Evolutionary conservation across 2,888 invertebrate genomes (phyloP).

Genomic region (Cosmorhoe ocellata): DNA sequence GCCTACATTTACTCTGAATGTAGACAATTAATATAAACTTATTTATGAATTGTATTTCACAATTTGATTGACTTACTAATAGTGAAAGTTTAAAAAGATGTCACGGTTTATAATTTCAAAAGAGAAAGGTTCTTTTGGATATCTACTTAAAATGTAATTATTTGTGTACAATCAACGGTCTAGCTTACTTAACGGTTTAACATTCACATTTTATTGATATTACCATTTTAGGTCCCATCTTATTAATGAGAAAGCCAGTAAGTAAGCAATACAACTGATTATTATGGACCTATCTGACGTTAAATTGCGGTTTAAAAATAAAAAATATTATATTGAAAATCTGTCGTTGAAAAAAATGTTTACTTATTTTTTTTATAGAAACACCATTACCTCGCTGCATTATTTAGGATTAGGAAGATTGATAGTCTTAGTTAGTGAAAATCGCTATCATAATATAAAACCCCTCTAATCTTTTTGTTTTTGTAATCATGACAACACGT

Average conservation of each 20-base stretch:
- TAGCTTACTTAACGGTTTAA: conserved; percentile 28
- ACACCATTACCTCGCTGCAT: no score
- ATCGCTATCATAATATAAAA: no score
- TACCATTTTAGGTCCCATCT: conserved; percentile 19
- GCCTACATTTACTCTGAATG: conserved; percentile 46
- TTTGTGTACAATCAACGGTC: conserved; percentile 41
- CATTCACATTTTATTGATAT: conserved; percentile 33
- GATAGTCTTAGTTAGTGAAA: no score
- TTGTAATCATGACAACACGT: no score
- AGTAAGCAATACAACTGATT: conserved; percentile 3
- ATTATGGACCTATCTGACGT: no score
- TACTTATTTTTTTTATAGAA: no score
- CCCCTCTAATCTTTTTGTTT: no score
- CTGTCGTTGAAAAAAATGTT: no score
- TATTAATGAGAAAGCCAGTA: conserved; percentile 26
- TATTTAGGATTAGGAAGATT: no score
- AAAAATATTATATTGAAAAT: no score
- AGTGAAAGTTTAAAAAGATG: conserved; percentile 71
- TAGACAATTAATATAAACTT: conserved; percentile 64
- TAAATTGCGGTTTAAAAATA: no score
- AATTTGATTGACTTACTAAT: conserved; percentile 70
- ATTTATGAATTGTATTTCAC: conserved; percentile 61
- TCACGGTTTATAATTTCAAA: conserved; percentile 71
- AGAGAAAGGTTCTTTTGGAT: conserved; percentile 69
- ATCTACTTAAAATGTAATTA: conserved; percentile 39